Conservation (phyloP, 2,797 vertebrate species). For the Benthosema pterotum region DNA sequence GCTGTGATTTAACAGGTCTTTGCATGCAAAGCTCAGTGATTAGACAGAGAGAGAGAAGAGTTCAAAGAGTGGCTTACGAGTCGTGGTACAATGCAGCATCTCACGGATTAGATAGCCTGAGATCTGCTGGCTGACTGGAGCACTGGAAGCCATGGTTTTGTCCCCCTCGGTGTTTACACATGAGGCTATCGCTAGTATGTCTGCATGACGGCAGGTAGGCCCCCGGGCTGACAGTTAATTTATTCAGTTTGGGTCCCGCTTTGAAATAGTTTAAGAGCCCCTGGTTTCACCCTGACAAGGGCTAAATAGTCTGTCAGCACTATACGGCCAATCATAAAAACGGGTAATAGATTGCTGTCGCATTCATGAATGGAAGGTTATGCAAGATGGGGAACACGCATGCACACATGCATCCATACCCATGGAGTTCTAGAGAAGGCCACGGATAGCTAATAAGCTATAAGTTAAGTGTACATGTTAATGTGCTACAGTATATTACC, state of each 20-base stretch:
- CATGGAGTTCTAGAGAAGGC: constrained; percentile 1
- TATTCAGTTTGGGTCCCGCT: constrained; percentile 23
- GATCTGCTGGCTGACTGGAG: constrained; percentile 29
- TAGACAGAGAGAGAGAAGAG: constrained; percentile 34
- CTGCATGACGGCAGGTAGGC: constrained; percentile 27
- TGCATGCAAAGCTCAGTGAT: constrained; percentile 57
- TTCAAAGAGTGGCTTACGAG: constrained; percentile 55
- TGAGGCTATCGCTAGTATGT: constrained; percentile 30
- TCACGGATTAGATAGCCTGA: constrained; percentile 33
- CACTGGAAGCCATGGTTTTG: constrained; percentile 25
- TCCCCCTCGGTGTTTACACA: constrained; percentile 41
- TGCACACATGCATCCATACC: constrained; percentile 7
- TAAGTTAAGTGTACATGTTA: background rate
- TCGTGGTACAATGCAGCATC: constrained; percentile 33
- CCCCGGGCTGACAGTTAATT: constrained; percentile 24
- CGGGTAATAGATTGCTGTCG: constrained; percentile 8
- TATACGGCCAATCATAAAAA: constrained; percentile 30
- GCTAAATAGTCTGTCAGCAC: constrained; percentile 19
- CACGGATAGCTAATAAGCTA: background rate
- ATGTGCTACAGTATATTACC: constrained; percentile 14
- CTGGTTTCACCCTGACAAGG: constrained; percentile 2
- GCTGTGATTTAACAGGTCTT: constrained; percentile 53
- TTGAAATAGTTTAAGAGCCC: constrained; percentile 25
- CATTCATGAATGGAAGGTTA: constrained; percentile 15
- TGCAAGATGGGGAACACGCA: constrained; percentile 7